Conservation (phyloP, 2,888 invertebrate genomes). For the Scaptomyza cyrtandrae region DNA sequence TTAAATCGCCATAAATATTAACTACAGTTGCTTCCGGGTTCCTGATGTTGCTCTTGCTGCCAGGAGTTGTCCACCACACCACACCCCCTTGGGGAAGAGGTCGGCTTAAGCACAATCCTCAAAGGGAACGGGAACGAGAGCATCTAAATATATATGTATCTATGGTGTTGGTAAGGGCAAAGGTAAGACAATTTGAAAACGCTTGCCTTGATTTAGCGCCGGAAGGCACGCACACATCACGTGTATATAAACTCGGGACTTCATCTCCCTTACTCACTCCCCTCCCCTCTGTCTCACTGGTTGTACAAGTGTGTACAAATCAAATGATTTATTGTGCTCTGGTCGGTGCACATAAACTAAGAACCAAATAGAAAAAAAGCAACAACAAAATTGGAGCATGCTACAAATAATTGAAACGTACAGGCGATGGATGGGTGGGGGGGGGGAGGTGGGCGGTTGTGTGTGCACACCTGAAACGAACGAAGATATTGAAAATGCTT, state of each 20-base stretch:
- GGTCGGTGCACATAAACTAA: constrained; percentile 23
- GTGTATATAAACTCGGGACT: constrained; percentile 16
- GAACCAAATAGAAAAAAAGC: neutral
- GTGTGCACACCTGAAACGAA: constrained; percentile 6
- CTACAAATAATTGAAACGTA: constrained; percentile 74
- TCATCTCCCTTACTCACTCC: neutral
- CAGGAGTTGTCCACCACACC: too few species aligned
- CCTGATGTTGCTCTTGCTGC: neutral
- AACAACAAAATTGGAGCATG: constrained; percentile 48
- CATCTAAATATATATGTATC: constrained; percentile 12
- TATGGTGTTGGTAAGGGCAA: constrained; percentile 1
- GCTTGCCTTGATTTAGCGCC: constrained; percentile 78
- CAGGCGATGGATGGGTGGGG: neutral
- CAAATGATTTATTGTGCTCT: constrained; percentile 71
- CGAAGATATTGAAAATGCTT: constrained; percentile 1
- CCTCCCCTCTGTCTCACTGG: neutral
- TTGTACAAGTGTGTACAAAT: constrained; percentile 67
- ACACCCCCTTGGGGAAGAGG: neutral
- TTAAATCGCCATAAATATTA: constrained; percentile 82
- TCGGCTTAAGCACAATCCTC: constrained; percentile 11
- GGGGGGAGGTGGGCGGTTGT: neutral
- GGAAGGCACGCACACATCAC: constrained; percentile 82
- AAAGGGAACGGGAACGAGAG: constrained; percentile 3
- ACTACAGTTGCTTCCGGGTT: constrained; percentile 70
- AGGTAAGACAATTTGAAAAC: constrained; percentile 76